Percentiles rank a stretch among this genome's conserved stretches.
Conservation (phyloP, 2,113 vertebrate species). For the Hyaena hyaena region DNA sequence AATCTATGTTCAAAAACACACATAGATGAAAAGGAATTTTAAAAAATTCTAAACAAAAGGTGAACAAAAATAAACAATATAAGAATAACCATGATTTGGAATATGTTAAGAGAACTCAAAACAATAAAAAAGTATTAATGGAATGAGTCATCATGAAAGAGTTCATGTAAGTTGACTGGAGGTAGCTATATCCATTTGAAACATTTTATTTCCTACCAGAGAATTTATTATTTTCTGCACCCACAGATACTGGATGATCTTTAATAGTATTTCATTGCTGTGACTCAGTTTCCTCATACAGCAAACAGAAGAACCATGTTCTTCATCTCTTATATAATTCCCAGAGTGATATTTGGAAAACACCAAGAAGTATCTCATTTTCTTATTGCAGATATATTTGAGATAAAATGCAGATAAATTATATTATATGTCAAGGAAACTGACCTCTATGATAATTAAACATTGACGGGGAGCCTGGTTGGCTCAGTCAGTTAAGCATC, state of each 20-base stretch:
- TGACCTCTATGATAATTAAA: slow-evolving; percentile 13
- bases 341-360: background rate
- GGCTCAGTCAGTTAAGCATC: too few species aligned
- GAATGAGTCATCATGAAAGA: background rate
- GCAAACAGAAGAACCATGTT: background rate
- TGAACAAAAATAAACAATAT: slow-evolving; percentile 1
- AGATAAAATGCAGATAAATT: background rate
- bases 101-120: background rate
- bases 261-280: background rate
- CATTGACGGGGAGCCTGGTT: too few species aligned
- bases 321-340: slow-evolving; percentile 5
- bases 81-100: background rate
- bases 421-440: background rate
- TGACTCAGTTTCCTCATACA: slow-evolving; percentile 26
- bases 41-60: background rate
- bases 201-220: background rate
- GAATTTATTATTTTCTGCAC: background rate
- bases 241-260: background rate
- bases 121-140: background rate
- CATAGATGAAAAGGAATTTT: background rate
- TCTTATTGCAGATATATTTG: background rate
- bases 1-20: background rate
- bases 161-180: background rate
- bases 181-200: background rate
- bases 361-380: background rate